Conservation (phyloP, 2,888 invertebrate species). For the Germaria angustata region DNA sequence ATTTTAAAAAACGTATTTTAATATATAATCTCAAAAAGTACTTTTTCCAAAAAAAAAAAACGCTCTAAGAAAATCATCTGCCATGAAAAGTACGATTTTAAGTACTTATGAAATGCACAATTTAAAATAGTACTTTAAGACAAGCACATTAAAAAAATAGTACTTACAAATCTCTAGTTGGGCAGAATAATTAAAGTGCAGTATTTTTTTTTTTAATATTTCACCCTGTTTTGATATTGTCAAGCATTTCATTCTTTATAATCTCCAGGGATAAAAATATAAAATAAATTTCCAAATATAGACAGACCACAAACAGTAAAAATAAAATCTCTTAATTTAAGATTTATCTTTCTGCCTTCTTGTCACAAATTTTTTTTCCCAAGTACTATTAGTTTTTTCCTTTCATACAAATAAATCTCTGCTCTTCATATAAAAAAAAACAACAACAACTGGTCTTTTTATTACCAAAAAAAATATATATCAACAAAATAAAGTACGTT, state of each 20-base stretch:
- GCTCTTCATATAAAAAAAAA: constrained; percentile 1
- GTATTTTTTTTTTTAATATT: neutral
- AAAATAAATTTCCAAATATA: constrained; percentile 51
- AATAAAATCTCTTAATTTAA: constrained; percentile 20
- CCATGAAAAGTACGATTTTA: neutral
- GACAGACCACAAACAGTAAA: constrained; percentile 54
- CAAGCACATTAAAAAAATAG: too few species aligned
- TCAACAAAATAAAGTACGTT: constrained; percentile 17
- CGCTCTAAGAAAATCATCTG: neutral
- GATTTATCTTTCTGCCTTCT: constrained; percentile 46
- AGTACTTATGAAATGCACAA: too few species aligned
- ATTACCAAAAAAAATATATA: neutral
- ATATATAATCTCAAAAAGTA: too few species aligned
- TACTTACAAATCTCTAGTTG: too few species aligned
- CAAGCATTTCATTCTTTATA: neutral
- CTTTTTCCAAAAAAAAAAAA: neutral
- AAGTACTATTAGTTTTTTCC: neutral
- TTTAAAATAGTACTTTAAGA: too few species aligned
- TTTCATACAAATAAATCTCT: neutral
- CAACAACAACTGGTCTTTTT: neutral
- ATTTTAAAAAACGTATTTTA: too few species aligned
- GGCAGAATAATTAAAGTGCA: neutral
- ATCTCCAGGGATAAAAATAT: constrained; percentile 20
- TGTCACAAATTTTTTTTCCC: constrained; percentile 16
- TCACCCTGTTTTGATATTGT: neutral